phyloP scores from a whole-genome alignment of 2,113 vertebrate genomes.

The Clinocottus analis region DNA sequence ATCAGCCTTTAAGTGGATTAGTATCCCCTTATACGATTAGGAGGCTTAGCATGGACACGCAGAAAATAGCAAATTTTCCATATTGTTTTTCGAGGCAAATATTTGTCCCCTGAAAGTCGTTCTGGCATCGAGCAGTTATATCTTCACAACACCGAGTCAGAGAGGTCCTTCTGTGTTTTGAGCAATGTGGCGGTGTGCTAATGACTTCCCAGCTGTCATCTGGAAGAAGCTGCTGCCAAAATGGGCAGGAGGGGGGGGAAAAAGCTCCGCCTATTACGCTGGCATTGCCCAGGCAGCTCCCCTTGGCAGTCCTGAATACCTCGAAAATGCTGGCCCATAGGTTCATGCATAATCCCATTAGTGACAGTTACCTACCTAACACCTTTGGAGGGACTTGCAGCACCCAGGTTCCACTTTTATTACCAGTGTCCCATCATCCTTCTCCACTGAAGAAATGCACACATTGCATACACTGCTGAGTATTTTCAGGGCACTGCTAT shows the following conservation, averaged over 20 bases:
- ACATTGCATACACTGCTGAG: background rate
- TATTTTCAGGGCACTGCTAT: background rate
- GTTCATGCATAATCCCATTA: constrained; percentile 41
- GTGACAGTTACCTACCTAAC: constrained; percentile 42
- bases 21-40: background rate
- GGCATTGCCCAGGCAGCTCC: constrained; percentile 29
- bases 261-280: constrained; percentile 51
- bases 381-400: constrained; percentile 35
- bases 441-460: background rate
- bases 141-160: constrained; percentile 1
- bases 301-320: constrained; percentile 41
- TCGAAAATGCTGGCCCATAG: constrained; percentile 28
- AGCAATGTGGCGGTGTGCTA: constrained; percentile 48
- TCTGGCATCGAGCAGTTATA: constrained; percentile 5
- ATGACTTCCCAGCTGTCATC: constrained; percentile 70
- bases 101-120: constrained; percentile 4
- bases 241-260: constrained; percentile 40
- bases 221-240: constrained; percentile 60
- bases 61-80: constrained; percentile 12
- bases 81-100: constrained; percentile 11
- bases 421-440: constrained; percentile 10
- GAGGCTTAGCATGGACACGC: background rate
- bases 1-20: background rate
- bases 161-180: constrained; percentile 43
- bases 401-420: background rate